phyloP scores from a whole-genome alignment of 2,888 invertebrate species.

The Lagria hirta region DNA sequence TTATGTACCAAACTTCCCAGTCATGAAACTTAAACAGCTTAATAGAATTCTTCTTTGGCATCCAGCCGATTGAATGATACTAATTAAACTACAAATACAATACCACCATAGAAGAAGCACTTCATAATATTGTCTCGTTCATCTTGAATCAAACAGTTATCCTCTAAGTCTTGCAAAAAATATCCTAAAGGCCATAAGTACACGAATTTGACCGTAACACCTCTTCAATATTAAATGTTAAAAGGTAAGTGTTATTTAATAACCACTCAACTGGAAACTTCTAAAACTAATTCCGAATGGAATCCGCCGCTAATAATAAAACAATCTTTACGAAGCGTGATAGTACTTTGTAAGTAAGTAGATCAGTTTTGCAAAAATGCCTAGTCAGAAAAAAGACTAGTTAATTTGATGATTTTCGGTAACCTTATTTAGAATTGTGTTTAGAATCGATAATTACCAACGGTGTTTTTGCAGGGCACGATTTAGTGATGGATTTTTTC shows the following conservation, averaged over 20 bases:
- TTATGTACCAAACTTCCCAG: conserved; percentile 17
- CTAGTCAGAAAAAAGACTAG: conserved; percentile 11
- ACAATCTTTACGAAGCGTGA: no score
- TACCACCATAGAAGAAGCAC: conserved; percentile 6
- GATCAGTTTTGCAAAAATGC: conserved; percentile 13
- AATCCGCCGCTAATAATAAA: no score
- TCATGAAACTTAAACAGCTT: conserved; percentile 23
- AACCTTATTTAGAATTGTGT: conserved; percentile 9
- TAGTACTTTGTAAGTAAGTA: conserved; percentile 3
- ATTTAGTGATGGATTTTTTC: background rate
- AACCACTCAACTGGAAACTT: conserved; percentile 24
- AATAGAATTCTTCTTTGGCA: conserved; percentile 22
- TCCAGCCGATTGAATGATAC: conserved; percentile 12
- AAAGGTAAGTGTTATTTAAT: conserved; percentile 28
- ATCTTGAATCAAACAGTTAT: conserved; percentile 21
- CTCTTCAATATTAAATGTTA: conserved; percentile 21
- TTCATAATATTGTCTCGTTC: conserved; percentile 12
- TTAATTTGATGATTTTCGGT: conserved; percentile 15
- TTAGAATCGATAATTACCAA: conserved; percentile 8
- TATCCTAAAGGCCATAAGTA: conserved; percentile 15
- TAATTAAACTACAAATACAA: conserved; percentile 21
- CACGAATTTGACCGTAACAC: conserved; percentile 28
- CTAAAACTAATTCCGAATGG: conserved; percentile 21
- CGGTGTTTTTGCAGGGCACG: conserved; percentile 1
- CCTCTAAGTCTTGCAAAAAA: conserved; percentile 9